These are phyloP conservation scores for Aphrophora alni DNA, from an alignment of 2,888 invertebrate species.

Conservation along the genomic window DNA sequence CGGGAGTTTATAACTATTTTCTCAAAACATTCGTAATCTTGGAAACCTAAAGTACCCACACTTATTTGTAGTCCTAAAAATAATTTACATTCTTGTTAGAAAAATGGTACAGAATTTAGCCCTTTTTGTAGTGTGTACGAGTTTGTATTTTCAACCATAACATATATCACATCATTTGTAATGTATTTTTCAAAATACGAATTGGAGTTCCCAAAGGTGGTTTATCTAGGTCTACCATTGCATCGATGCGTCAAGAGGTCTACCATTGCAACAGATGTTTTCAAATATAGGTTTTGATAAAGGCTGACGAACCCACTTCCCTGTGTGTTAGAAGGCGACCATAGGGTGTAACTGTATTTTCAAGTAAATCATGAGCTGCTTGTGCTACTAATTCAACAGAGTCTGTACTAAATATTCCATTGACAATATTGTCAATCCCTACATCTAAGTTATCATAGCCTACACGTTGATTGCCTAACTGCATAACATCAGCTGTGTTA, in stretches of 20 bases:
- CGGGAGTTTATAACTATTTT: constrained; percentile 8
- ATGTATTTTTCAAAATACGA: constrained; percentile 23
- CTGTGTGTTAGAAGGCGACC: neutral
- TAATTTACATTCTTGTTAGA: neutral
- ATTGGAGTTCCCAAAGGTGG: neutral
- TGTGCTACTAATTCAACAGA: neutral
- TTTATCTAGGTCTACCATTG: neutral
- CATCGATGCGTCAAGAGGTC: neutral
- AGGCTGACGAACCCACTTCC: constrained; percentile 12
- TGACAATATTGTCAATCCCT: neutral
- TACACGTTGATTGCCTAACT: neutral
- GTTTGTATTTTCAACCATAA: constrained; percentile 17
- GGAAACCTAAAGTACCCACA: constrained; percentile 18
- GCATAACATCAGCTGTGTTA: neutral
- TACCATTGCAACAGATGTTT: neutral
- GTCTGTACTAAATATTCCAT: neutral
- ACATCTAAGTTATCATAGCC: neutral
- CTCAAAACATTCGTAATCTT: constrained; percentile 18
- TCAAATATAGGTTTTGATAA: constrained; percentile 4
- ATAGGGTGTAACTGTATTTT: neutral
- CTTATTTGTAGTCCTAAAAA: constrained; percentile 19
- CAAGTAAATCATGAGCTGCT: neutral
- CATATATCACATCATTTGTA: constrained; percentile 21
- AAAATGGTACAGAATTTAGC: neutral
- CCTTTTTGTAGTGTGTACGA: constrained; percentile 1